Conservation (phyloP, 2,113 vertebrate genomes). For the Climacteris rufus region DNA sequence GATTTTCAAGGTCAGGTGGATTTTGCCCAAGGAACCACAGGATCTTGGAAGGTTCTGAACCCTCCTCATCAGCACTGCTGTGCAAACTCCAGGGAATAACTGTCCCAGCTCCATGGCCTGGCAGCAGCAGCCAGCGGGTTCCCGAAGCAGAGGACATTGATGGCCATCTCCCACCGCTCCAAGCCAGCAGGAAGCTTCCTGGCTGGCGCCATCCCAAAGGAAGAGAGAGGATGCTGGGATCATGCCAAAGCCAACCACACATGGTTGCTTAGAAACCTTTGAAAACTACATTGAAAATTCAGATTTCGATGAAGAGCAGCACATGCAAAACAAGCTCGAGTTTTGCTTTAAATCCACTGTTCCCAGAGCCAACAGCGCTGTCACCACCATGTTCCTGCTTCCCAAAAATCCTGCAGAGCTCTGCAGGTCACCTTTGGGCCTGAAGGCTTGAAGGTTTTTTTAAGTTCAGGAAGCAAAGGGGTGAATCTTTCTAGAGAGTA, state of each 20-base stretch:
- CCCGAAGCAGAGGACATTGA: accelerated
- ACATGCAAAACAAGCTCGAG: not conserved
- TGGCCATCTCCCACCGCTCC: not conserved
- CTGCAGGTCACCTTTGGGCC: not conserved
- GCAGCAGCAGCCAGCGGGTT: not conserved
- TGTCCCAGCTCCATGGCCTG: accelerated
- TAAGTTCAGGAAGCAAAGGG: not conserved
- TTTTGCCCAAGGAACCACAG: not conserved
- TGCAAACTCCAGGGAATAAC: not conserved
- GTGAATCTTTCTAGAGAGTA: not conserved
- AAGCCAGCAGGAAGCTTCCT: not conserved
- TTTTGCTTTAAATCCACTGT: not conserved
- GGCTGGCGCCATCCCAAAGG: not conserved
- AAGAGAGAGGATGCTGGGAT: not conserved
- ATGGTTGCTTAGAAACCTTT: conserved; percentile 14
- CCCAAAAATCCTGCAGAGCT: not conserved
- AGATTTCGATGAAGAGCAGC: not conserved
- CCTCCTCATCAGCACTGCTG: not conserved
- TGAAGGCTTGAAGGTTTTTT: not conserved
- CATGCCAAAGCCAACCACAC: not conserved
- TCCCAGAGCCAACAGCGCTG: not conserved
- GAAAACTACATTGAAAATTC: not conserved
- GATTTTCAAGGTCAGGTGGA: no score
- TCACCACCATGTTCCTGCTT: accelerated
- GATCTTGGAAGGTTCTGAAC: not conserved